Evolutionary conservation across 1,140 invertebrate genomes (phyloP).

Genomic region (Pseudomyrmex cubaensis): DNA sequence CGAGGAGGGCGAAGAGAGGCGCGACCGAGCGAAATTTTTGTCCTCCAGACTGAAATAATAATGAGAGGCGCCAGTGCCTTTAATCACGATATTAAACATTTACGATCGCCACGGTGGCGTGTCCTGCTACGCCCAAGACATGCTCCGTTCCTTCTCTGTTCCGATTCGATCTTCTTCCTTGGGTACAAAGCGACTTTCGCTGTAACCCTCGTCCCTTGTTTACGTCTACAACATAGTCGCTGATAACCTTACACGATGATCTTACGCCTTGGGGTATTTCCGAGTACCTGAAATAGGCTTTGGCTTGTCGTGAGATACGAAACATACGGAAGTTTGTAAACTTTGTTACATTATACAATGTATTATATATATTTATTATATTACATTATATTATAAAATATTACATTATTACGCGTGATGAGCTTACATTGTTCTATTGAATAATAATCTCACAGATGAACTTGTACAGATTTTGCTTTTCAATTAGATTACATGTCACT

Average conservation of each 20-base stretch:
- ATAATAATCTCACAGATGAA: too few relatives aligned
- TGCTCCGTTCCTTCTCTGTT: conserved; percentile 42
- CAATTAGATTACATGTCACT: too few relatives aligned
- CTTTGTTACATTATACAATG: not conserved
- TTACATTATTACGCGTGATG: not conserved
- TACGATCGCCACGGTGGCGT: conserved; percentile 80
- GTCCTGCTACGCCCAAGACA: conserved; percentile 67
- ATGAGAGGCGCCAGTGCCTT: conserved; percentile 84
- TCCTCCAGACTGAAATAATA: conserved; percentile 85
- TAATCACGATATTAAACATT: conserved; percentile 86
- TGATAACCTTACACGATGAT: conserved; percentile 69
- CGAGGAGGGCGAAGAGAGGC: conserved; percentile 53
- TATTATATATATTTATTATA: too few relatives aligned
- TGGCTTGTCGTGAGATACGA: conserved; percentile 25
- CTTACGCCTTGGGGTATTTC: conserved; percentile 36
- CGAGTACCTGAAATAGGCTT: conserved; percentile 13
- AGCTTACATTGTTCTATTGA: not conserved
- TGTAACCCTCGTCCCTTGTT: conserved; percentile 63
- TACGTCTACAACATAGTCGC: conserved; percentile 65
- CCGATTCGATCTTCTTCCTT: conserved; percentile 74
- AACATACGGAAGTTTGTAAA: not conserved
- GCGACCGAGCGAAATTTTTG: conserved; percentile 77
- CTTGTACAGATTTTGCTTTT: not conserved
- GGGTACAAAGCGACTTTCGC: conserved; percentile 60
- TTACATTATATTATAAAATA: not conserved